phyloP scores from a whole-genome alignment of 1,140 invertebrate species.

The Mycetomoellerius zeteki region DNA sequence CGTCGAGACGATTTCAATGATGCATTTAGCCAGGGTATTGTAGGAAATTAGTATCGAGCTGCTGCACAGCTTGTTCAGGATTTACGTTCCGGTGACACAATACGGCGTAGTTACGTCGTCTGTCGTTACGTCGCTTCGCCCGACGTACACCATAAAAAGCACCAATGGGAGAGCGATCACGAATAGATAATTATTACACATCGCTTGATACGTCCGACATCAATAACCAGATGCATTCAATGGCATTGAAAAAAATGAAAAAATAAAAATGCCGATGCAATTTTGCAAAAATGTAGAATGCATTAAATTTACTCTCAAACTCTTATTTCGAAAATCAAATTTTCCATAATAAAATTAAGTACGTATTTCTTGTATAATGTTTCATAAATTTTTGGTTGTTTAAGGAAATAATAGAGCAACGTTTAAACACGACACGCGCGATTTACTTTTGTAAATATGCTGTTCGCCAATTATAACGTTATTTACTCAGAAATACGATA shows the following conservation, averaged over 20 bases:
- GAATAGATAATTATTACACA: constrained; percentile 58
- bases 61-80: constrained; percentile 41
- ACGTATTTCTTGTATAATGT: background rate
- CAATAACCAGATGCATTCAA: constrained; percentile 22
- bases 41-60: constrained; percentile 58
- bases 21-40: constrained; percentile 42
- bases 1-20: constrained; percentile 50
- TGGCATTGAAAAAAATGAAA: too few species aligned
- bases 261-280: background rate
- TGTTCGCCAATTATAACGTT: background rate
- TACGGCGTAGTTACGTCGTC: constrained; percentile 48
- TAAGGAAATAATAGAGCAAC: background rate
- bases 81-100: constrained; percentile 50
- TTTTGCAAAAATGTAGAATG: background rate
- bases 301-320: background rate
- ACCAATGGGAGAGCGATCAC: constrained; percentile 6
- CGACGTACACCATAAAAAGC: constrained; percentile 18
- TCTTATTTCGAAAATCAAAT: background rate
- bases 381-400: background rate
- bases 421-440: background rate
- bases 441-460: background rate
- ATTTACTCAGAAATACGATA: background rate
- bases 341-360: background rate
- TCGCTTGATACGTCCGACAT: constrained; percentile 35
- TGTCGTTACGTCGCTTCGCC: constrained; percentile 9